These are phyloP conservation scores for Erpobdella octoculata DNA, from an alignment of 2,888 invertebrate species.

Conservation along the genomic window DNA sequence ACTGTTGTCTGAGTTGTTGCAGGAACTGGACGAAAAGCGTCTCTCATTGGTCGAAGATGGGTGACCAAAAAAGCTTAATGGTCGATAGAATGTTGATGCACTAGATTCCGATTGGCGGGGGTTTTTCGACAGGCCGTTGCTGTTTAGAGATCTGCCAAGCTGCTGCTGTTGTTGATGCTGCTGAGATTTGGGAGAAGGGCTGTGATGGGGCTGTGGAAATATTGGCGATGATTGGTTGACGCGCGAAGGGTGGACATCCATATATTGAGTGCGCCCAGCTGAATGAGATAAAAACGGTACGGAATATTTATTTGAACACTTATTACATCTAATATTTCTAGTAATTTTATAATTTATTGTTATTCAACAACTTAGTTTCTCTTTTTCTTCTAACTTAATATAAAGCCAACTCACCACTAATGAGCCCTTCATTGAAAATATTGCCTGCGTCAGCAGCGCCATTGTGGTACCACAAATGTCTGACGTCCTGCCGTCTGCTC, in stretches of 20 bases:
- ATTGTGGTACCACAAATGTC: slow-evolving; percentile 86
- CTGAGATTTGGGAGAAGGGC: not conserved
- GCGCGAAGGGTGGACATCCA: not conserved
- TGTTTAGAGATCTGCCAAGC: not conserved
- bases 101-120: slow-evolving; percentile 2
- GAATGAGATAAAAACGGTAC: not conserved
- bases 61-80: slow-evolving; percentile 12
- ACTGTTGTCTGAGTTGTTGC: slow-evolving; percentile 26
- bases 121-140: not conserved
- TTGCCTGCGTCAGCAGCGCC: not conserved
- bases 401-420: not conserved
- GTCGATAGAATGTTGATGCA: not conserved
- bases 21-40: slow-evolving; percentile 11
- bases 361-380: no score
- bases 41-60: slow-evolving; percentile 6
- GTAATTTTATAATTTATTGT: no score
- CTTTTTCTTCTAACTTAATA: no score
- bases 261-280: not conserved
- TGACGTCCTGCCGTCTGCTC: slow-evolving; percentile 80
- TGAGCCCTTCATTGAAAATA: not conserved
- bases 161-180: slow-evolving; percentile 13
- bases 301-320: no score
- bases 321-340: no score
- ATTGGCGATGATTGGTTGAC: slow-evolving; percentile 22
- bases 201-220: slow-evolving; percentile 10